Base-by-base conservation (phyloP, 2,797 vertebrate species). In the Ceryle rudis region DNA sequence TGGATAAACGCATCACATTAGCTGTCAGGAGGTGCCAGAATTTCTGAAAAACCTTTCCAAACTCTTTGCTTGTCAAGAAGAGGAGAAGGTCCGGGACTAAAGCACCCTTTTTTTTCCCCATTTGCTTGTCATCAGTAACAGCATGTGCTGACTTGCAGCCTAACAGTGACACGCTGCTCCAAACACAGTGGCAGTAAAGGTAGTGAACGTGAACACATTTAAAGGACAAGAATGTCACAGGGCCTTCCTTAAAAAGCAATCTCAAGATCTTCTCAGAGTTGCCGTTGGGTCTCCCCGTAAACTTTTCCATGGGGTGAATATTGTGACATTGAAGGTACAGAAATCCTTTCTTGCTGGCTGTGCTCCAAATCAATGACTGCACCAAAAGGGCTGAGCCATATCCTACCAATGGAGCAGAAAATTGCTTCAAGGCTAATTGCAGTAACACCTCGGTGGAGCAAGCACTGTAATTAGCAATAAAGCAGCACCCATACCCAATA, bases 351-450 rank as follows among this genome's bases (percentile, higher is more conserved):
- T 8, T 3, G 33, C 86, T 97, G 97, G 96, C 95, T 17, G 1
- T 1, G 52, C 92, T 97, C 93, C 96, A 96, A 22, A 85, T 29
- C 88, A 91, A 75, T 25, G 92, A 78, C 93, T 94, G 87, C 93
- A 92, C 88, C 90, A 19, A n/a, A 61, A 89, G 93, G 95, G 90
- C 95, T 96, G 86, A 72, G 78, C 42, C 96, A 61, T 66, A 57
- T 71, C 94, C 93, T 86, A 60, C 85, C 97, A 97, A 80, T 41
- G 95, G 95, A 97, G 95, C 97, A 97, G 95, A 97, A 97, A 97
- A 97, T 97, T 92, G 95, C 94, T 97, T 60, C 96, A 93, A 96
- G 96, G 95, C 95, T 93, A 69, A 72, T 84, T 21, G 94, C 96
- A 94, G 95, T 46, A 89, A 52, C 95, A 93, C 95, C 94, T 94